Conservation (phyloP, 2,888 invertebrate genomes). For the Bellardia pandia region DNA sequence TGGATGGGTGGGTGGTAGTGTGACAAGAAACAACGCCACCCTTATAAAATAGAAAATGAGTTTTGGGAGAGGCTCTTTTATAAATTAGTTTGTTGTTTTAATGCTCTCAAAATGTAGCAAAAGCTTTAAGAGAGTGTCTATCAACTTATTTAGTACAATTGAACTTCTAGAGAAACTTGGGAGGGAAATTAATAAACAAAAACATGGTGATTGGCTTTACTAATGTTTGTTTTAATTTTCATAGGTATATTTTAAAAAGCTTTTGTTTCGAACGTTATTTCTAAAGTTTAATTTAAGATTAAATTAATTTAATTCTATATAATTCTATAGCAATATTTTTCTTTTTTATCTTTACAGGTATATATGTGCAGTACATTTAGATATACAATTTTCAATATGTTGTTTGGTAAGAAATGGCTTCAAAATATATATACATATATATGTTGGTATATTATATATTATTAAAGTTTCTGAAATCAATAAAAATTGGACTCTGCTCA, state of each 20-base stretch:
- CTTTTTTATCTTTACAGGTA: constrained; percentile 56
- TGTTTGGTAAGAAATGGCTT: constrained; percentile 61
- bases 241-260: background rate
- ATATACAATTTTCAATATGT: background rate
- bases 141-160: constrained; percentile 43
- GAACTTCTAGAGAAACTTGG: background rate
- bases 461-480: too few relatives aligned
- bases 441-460: too few relatives aligned
- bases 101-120: background rate
- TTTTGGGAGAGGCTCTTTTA: background rate
- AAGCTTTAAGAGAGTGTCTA: constrained; percentile 11
- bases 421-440: background rate
- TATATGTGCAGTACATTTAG: background rate
- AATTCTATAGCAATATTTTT: background rate
- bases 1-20: background rate
- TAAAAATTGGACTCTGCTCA: too few relatives aligned
- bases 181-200: too few relatives aligned
- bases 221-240: constrained; percentile 6
- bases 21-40: background rate
- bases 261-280: constrained; percentile 16
- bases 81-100: constrained; percentile 7
- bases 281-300: background rate
- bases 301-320: background rate
- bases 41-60: background rate
- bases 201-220: constrained; percentile 35